phyloP scores from a whole-genome alignment of 2,797 vertebrate species.

The Enteromius paludinosus region DNA sequence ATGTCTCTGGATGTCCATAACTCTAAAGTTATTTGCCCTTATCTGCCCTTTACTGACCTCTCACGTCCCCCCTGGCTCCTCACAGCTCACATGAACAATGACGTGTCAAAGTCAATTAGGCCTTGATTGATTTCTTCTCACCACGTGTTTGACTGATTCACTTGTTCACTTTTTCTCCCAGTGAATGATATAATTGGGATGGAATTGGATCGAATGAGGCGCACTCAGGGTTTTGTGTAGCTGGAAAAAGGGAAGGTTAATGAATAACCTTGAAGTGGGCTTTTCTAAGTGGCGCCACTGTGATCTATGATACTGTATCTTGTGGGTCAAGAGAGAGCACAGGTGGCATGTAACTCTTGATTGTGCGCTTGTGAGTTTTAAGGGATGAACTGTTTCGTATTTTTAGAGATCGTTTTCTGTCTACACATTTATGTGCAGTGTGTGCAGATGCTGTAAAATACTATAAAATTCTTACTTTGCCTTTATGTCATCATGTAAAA shows the following conservation, averaged over 20 bases:
- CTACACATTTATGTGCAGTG: background rate
- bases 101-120: conserved; percentile 81
- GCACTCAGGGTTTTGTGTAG: conserved; percentile 58
- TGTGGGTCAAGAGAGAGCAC: conserved; percentile 28
- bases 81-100: conserved; percentile 68
- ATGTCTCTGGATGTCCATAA: background rate
- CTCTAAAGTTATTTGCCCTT: conserved; percentile 28
- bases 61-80: conserved; percentile 37
- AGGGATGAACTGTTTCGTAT: background rate
- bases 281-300: conserved; percentile 29
- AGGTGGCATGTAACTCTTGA: conserved; percentile 4
- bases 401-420: background rate
- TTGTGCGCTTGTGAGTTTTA: conserved; percentile 32
- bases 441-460: background rate
- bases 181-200: conserved; percentile 67
- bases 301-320: conserved; percentile 42
- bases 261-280: conserved; percentile 50
- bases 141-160: conserved; percentile 68
- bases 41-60: conserved; percentile 49
- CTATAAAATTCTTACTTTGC: background rate
- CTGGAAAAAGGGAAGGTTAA: conserved; percentile 67
- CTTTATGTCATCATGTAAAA: background rate
- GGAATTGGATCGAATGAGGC: conserved; percentile 66
- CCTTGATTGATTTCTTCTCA: conserved; percentile 79
- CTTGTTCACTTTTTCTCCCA: conserved; percentile 70